Base-by-base conservation (phyloP, 2,113 vertebrate genomes). In the Sula dactylatra region DNA sequence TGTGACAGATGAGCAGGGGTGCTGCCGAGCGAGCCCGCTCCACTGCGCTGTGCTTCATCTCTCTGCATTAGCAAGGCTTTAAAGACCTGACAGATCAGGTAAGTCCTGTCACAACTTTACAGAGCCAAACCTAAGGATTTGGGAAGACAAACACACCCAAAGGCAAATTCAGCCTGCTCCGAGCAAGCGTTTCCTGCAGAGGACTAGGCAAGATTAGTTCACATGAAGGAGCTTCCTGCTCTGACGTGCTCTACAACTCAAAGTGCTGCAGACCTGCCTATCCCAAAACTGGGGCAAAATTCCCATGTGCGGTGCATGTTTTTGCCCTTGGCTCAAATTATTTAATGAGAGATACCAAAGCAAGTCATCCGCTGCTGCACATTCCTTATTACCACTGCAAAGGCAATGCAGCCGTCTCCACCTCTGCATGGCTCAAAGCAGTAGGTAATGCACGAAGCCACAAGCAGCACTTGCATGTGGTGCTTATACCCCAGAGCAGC, bases 11-110 rank as follows among this genome's bases (percentile, higher is more conserved):
- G n/a, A 89, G 65, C 91, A 34, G 21, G 4, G 52, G 19, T 26
- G 40, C 82, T 65, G 67, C 44, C 6, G 4, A 65, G 47, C 2
- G 6, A 73, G 61, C n/a, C 17, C 54, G 83, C 82, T 47, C 62
- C 2, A 1, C 65, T 1, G 19, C 38, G 8, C 72, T 0, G 1
- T 1, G 27, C 74, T 72, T 25, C 36, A 5, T 27, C 67, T 19
- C 54, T 49, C 80, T 1, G 12, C 45, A 14, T 78, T 85, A 76
- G 45, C 42, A 4, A 3, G 6, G 61, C n/a, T 40, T 12, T 16
- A 4, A 47, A 56, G 65, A 82, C 74, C 90, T 61, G 62, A 93
- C 87, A 54, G 66, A 82, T 90, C 92, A 88, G 87, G 94, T 88
- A 87, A 94, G 79, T 40, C 93, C 81, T 50, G 66, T 12, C 66